A percentile compares a stretch with the other conserved stretches of the same genome.
These are phyloP conservation scores for Pionites leucogaster DNA, from an alignment of 2,113 vertebrate species.

Conservation along the genomic window DNA sequence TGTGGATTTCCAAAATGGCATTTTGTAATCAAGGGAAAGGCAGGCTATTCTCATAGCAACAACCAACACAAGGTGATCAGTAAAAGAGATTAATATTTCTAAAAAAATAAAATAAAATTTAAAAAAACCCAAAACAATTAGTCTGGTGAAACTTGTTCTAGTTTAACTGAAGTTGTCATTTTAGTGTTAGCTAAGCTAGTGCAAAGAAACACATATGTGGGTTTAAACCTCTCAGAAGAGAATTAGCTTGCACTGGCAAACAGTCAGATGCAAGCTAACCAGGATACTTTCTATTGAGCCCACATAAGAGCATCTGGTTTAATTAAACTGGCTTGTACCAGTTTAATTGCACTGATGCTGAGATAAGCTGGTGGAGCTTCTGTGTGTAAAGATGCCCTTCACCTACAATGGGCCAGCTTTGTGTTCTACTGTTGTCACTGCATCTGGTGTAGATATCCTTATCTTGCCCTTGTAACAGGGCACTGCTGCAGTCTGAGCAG, in stretches of 20 bases:
- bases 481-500: not conserved
- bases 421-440: not conserved
- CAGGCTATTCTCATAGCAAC: not conserved
- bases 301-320: not conserved
- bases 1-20: not conserved
- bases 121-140: not conserved
- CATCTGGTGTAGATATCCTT: not conserved
- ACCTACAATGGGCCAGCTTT: not conserved
- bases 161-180: slow-evolving; percentile 17
- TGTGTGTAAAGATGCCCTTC: not conserved
- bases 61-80: slow-evolving; percentile 38
- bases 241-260: slow-evolving; percentile 25
- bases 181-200: not conserved
- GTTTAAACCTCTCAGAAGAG: slow-evolving; percentile 8
- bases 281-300: not conserved
- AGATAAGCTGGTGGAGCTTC: not conserved
- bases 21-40: not conserved
- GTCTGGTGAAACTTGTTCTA: not conserved
- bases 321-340: slow-evolving; percentile 19
- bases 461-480: not conserved
- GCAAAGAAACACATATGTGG: not conserved
- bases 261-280: not conserved
- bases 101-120: not conserved
- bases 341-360: slow-evolving; percentile 9
- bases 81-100: slow-evolving; percentile 30